Percentiles rank a stretch among this genome's conserved stretches.
phyloP scores from a whole-genome alignment of 2,797 vertebrate genomes.

The Geotrypetes seraphini region DNA sequence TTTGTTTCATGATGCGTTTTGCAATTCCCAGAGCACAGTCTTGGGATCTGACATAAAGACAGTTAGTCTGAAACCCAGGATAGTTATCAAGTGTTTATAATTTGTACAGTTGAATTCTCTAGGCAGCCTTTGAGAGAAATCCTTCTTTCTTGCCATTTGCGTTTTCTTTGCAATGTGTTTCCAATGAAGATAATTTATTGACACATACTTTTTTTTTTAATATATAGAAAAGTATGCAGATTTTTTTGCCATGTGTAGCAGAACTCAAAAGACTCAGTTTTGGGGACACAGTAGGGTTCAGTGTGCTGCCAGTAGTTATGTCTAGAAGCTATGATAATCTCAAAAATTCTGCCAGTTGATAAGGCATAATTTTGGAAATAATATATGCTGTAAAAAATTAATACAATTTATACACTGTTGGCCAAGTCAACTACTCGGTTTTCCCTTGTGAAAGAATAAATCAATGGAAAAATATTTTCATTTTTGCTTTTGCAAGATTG shows the following conservation, averaged over 20 bases:
- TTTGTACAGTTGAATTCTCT: slow-evolving; percentile 15
- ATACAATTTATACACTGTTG: neutral
- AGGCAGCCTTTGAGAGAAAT: slow-evolving; percentile 16
- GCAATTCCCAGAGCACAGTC: slow-evolving; percentile 29
- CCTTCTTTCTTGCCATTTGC: slow-evolving; percentile 12
- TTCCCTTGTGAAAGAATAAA: slow-evolving; percentile 7
- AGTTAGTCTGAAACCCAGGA: slow-evolving; percentile 37
- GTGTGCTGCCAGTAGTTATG: neutral
- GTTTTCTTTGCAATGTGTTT: slow-evolving; percentile 29
- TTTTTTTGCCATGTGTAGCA: neutral
- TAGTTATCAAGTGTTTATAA: slow-evolving; percentile 25
- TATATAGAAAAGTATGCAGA: neutral
- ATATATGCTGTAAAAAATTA: neutral
- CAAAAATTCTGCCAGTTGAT: neutral
- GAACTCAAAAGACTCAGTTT: fast-evolving
- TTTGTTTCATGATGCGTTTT: slow-evolving; percentile 50
- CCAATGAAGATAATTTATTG: slow-evolving; percentile 32
- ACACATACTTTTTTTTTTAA: neutral
- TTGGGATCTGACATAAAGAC: slow-evolving; percentile 45
- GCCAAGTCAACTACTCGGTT: neutral
- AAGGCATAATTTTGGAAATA: neutral
- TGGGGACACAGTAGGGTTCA: slow-evolving; percentile 4
- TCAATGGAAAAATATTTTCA: slow-evolving; percentile 4
- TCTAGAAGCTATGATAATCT: neutral
- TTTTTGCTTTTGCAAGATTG: neutral